These are phyloP conservation scores for Sympetrum striolatum DNA, from an alignment of 2,888 invertebrate species.

Conservation along the genomic window DNA sequence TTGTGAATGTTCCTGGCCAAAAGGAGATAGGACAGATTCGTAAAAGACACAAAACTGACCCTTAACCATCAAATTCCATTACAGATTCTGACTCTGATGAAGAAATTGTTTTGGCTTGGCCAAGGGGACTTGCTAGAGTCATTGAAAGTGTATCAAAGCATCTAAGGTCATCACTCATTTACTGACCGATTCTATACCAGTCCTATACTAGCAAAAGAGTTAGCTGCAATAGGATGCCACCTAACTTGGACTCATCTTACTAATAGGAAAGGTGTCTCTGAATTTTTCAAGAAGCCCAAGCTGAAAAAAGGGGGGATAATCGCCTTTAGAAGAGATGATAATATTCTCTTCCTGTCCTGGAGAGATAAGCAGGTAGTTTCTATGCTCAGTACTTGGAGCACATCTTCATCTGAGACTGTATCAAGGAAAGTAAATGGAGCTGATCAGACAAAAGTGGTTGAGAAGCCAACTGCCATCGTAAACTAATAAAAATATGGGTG, in stretches of 20 bases:
- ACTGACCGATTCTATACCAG: not conserved
- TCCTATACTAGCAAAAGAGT: not conserved
- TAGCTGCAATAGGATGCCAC: not conserved
- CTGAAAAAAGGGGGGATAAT: conserved; percentile 27
- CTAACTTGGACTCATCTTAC: not conserved
- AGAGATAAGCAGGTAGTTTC: not conserved
- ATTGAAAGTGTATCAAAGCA: too few relatives aligned
- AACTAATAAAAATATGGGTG: conserved; percentile 49
- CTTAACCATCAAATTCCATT: too few relatives aligned
- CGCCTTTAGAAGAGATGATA: conserved; percentile 36
- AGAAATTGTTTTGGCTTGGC: too few relatives aligned
- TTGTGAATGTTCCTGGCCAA: too few relatives aligned
- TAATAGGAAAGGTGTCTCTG: not conserved
- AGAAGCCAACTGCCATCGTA: not conserved
- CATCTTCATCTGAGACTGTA: not conserved
- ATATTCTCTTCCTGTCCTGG: not conserved
- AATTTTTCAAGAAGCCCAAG: not conserved
- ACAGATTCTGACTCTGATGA: too few relatives aligned
- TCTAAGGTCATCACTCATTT: not conserved
- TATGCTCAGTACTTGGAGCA: not conserved
- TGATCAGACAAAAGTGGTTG: not conserved
- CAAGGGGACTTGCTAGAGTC: too few relatives aligned
- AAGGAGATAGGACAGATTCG: too few relatives aligned
- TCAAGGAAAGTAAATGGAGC: not conserved
- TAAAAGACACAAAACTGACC: too few relatives aligned